phyloP scores from a whole-genome alignment of 2,113 vertebrate species.

The Parus major region DNA sequence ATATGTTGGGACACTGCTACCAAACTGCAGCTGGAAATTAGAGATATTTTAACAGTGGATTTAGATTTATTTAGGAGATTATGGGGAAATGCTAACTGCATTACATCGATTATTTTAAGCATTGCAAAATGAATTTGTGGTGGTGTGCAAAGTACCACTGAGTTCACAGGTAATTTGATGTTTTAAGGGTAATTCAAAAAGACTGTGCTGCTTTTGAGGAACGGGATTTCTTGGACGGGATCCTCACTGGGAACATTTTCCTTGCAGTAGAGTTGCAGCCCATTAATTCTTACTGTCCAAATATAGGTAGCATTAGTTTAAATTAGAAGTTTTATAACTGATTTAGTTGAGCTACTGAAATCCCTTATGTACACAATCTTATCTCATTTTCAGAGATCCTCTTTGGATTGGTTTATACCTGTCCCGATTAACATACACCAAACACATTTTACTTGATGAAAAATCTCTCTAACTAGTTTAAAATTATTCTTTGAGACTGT shows the following conservation, averaged over 20 bases:
- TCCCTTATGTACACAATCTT: conserved; percentile 38
- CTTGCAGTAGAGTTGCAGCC: not conserved
- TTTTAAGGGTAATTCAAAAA: not conserved
- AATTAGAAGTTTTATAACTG: conserved; percentile 62
- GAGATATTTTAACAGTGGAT: conserved; percentile 34
- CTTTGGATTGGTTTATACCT: conserved; percentile 40
- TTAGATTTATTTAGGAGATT: conserved; percentile 56
- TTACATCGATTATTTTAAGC: not conserved
- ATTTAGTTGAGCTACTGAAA: conserved; percentile 55
- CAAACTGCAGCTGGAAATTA: conserved; percentile 46
- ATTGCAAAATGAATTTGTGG: not conserved
- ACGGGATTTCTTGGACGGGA: conserved; percentile 18
- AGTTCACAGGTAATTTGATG: not conserved
- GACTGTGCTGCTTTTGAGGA: conserved; percentile 8
- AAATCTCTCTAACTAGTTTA: not conserved
- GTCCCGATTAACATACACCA: not conserved
- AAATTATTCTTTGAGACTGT: not conserved
- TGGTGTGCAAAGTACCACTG: not conserved
- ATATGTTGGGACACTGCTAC: not conserved
- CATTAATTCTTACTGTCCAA: conserved; percentile 58
- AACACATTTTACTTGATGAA: conserved; percentile 23
- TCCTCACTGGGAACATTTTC: not conserved
- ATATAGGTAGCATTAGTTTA: conserved; percentile 62
- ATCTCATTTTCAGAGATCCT: conserved; percentile 48
- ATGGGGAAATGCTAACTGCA: conserved; percentile 24